phyloP scores from a whole-genome alignment of 2,797 vertebrate species.

The Varecia variegata region DNA sequence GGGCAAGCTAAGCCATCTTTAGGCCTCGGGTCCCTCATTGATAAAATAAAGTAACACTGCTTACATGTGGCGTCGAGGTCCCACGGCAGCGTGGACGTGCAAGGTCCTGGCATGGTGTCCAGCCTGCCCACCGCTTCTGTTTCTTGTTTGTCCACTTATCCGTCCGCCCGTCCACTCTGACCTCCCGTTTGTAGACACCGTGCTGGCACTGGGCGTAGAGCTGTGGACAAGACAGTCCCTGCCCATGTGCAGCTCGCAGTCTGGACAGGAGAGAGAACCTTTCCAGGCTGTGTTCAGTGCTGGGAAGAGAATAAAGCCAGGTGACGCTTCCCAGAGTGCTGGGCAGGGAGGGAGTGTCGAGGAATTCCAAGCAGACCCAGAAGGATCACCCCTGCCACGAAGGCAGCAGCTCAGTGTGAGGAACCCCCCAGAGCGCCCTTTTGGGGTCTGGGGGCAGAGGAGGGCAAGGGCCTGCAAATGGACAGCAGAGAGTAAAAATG shows the following conservation, averaged over 20 bases:
- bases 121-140: neutral
- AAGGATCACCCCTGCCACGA: neutral
- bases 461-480: rapidly evolving
- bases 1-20: neutral
- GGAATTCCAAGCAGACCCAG: neutral
- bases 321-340: neutral
- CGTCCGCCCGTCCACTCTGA: neutral
- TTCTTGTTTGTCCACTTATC: too few relatives aligned
- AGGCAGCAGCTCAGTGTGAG: neutral
- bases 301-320: neutral
- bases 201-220: neutral
- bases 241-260: rapidly evolving
- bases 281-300: neutral
- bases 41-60: neutral
- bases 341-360: neutral
- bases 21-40: neutral
- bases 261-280: neutral
- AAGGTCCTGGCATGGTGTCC: neutral
- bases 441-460: neutral
- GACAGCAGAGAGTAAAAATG: rapidly evolving
- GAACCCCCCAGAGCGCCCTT: neutral
- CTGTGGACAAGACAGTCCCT: neutral
- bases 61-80: neutral
- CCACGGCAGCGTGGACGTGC: rapidly evolving
- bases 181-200: neutral